phyloP scores from a whole-genome alignment of 2,888 invertebrate species.

The Sinentomon sp. region DNA sequence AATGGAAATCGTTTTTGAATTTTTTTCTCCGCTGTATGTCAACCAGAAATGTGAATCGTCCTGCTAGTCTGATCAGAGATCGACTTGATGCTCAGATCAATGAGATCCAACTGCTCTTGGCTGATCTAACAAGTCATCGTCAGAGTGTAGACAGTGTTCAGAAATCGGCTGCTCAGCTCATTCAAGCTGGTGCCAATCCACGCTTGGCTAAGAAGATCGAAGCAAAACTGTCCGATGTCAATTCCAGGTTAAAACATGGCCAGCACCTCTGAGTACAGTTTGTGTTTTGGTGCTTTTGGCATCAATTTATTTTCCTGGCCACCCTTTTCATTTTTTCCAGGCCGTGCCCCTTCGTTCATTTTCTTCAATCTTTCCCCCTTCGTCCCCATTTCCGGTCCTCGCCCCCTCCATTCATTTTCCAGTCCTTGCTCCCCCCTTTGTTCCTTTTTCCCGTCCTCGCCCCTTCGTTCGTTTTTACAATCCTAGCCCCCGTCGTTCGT shows the following conservation, averaged over 20 bases:
- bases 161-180: constrained; percentile 47
- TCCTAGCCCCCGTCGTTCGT: no score
- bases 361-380: no score
- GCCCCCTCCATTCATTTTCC: no score
- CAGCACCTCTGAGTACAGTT: no score
- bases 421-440: no score
- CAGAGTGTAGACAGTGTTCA: constrained; percentile 58
- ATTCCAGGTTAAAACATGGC: constrained; percentile 21
- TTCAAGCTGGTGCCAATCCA: constrained; percentile 50
- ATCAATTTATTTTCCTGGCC: no score
- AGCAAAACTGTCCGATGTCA: constrained; percentile 61
- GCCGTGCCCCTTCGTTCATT: no score
- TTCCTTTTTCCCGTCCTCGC: no score
- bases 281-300: no score
- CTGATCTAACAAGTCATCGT: constrained; percentile 61
- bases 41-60: constrained; percentile 39
- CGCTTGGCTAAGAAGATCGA: constrained; percentile 71
- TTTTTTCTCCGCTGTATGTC: not conserved
- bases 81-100: constrained; percentile 68
- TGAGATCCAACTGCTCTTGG: constrained; percentile 50
- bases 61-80: constrained; percentile 56
- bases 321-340: no score
- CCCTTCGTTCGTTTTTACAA: no score
- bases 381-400: no score
- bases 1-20: not conserved